Evolutionary conservation across 2,888 invertebrate genomes (phyloP).

Genomic region (Nomada ferruginata): DNA sequence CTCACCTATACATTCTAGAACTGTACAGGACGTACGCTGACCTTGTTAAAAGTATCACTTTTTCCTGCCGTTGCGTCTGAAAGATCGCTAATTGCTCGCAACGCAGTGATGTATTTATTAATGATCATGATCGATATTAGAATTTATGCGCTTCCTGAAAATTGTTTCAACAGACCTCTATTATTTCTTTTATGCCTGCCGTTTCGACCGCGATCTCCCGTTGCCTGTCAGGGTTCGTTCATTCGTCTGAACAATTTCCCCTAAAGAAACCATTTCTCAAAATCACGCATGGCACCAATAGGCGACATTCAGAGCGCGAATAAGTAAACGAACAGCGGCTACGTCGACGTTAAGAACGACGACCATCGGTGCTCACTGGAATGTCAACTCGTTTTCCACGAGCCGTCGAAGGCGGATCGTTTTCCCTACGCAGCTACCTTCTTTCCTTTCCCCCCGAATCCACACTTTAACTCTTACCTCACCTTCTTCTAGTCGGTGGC

Average conservation of each 20-base stretch:
- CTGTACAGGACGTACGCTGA: not conserved
- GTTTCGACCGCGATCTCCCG: not conserved
- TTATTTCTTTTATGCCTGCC: not conserved
- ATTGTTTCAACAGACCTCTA: not conserved
- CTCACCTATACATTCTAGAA: not conserved
- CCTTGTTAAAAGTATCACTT: not conserved
- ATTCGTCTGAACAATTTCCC: not conserved
- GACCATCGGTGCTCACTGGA: conserved; percentile 49
- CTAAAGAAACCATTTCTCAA: not conserved
- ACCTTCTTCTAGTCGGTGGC: conserved; percentile 19
- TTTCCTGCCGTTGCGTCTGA: not conserved
- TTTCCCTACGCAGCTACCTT: conserved; percentile 45
- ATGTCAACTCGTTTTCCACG: conserved; percentile 63
- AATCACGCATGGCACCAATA: conserved; percentile 25
- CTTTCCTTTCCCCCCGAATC: conserved; percentile 1
- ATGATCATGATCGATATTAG: not conserved
- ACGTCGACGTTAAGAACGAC: conserved; percentile 45
- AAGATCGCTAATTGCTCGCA: not conserved
- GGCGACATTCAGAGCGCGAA: conserved; percentile 33
- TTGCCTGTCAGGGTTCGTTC: not conserved
- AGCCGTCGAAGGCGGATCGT: conserved; percentile 54
- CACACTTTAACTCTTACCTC: conserved; percentile 39
- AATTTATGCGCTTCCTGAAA: not conserved
- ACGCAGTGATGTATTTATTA: not conserved
- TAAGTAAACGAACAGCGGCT: conserved; percentile 24